Evolutionary conservation across 2,888 invertebrate genomes (phyloP).

Genomic region (Clunio marinus): DNA sequence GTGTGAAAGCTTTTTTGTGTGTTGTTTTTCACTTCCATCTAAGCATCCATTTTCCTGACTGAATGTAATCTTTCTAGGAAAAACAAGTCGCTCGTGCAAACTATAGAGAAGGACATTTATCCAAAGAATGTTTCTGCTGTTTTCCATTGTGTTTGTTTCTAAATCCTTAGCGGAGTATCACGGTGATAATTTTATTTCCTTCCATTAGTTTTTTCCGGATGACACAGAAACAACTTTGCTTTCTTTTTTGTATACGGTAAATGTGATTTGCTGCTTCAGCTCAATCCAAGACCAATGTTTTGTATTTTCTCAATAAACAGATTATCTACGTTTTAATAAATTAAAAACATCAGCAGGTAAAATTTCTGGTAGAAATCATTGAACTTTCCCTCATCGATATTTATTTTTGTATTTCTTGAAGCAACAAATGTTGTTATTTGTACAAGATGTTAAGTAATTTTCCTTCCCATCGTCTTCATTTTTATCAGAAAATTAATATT

Average conservation of each 20-base stretch:
- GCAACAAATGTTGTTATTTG: constrained; percentile 4
- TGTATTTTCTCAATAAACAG: constrained; percentile 10
- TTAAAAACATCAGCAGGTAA: constrained; percentile 18
- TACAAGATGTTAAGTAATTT: not conserved
- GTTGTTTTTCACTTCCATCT: not conserved
- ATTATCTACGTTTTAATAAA: not conserved
- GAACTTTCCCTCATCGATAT: not conserved
- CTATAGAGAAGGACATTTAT: too few relatives aligned
- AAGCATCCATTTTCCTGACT: not conserved
- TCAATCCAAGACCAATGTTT: not conserved
- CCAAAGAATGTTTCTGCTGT: too few relatives aligned
- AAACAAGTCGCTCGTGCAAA: too few relatives aligned
- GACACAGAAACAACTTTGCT: not conserved
- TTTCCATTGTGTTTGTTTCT: too few relatives aligned
- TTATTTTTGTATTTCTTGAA: not conserved
- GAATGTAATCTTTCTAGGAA: too few relatives aligned
- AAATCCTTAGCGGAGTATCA: not conserved
- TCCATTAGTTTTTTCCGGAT: constrained; percentile 12
- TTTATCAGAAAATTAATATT: too few relatives aligned
- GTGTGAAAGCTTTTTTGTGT: constrained; percentile 12
- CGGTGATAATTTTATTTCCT: constrained; percentile 20
- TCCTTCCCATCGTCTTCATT: not conserved
- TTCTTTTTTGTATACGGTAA: too few relatives aligned
- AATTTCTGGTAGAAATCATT: too few relatives aligned
- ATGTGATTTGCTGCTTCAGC: not conserved